A percentile compares a stretch with the other conserved stretches of the same genome.
Conservation (phyloP, 2,888 invertebrate species). For the Latrodectus hesperus region DNA sequence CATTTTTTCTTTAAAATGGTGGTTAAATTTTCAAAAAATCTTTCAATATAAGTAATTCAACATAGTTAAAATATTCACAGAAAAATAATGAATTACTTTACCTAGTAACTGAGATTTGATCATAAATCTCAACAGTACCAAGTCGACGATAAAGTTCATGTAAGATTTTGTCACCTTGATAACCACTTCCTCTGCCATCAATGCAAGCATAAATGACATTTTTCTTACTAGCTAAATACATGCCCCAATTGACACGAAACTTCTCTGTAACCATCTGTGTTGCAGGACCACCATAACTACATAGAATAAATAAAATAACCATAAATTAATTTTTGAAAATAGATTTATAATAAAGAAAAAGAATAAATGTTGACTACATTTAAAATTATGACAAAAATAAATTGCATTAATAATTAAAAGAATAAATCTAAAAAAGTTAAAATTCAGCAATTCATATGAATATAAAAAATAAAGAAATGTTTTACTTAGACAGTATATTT, state of each 20-base stretch:
- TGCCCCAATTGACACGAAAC: slow-evolving; percentile 91
- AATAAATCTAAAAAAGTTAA: too few species aligned
- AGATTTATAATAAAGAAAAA: too few species aligned
- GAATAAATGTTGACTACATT: too few species aligned
- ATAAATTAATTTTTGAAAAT: too few species aligned
- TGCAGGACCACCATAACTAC: slow-evolving; percentile 89
- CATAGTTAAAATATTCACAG: not conserved
- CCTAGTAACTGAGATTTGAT: slow-evolving; percentile 81
- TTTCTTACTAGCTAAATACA: slow-evolving; percentile 88
- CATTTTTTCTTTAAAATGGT: too few species aligned
- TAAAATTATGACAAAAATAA: too few species aligned
- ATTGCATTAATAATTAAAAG: too few species aligned
- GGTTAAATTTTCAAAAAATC: too few species aligned
- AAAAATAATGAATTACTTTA: slow-evolving; percentile 14
- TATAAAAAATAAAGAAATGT: too few species aligned
- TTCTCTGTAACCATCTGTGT: slow-evolving; percentile 92
- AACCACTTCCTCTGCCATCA: slow-evolving; percentile 93
- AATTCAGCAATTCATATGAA: too few species aligned
- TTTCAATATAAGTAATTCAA: too few species aligned
- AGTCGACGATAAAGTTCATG: slow-evolving; percentile 89
- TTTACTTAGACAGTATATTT: too few species aligned
- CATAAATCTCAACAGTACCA: slow-evolving; percentile 94
- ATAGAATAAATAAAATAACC: slow-evolving; percentile 74
- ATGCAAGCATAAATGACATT: slow-evolving; percentile 93
- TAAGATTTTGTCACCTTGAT: slow-evolving; percentile 87